These are phyloP conservation scores for Callocephalon fimbriatum DNA, from an alignment of 2,113 vertebrate species.

Conservation along the genomic window DNA sequence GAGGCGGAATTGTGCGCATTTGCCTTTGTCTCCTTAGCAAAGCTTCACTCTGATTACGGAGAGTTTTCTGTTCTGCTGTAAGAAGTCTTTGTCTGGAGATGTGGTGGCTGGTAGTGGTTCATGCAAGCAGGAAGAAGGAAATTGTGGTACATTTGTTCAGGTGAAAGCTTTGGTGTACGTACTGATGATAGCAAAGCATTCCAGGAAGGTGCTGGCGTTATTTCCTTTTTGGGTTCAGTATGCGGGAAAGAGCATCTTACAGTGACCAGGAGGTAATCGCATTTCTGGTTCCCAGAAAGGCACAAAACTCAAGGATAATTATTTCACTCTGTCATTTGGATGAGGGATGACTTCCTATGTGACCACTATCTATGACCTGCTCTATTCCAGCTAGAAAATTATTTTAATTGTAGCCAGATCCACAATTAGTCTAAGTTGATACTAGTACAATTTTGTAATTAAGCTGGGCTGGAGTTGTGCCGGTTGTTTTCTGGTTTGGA, in stretches of 20 bases:
- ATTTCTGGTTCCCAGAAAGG: background rate
- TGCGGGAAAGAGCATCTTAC: background rate
- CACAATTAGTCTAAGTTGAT: background rate
- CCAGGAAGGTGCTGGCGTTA: background rate
- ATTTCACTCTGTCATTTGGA: background rate
- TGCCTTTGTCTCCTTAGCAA: background rate
- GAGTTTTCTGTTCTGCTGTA: fast-evolving
- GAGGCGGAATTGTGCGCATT: fast-evolving
- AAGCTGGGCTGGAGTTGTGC: background rate
- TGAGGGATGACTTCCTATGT: background rate
- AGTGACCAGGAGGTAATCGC: fast-evolving
- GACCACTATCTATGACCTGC: background rate
- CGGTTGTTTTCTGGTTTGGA: background rate
- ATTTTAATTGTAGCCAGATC: background rate
- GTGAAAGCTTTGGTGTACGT: background rate
- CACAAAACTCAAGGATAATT: background rate
- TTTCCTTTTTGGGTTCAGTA: background rate
- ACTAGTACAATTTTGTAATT: background rate
- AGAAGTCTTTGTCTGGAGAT: background rate
- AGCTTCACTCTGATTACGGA: fast-evolving
- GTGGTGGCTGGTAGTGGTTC: fast-evolving
- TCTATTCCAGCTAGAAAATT: background rate
- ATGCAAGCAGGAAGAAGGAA: fast-evolving
- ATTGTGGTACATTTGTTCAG: background rate
- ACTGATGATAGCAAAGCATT: background rate